Evolutionary conservation across 30 jellyfish, hydroid and myxozoan species (phyloP).

Genomic region (Clytia hemisphaerica): DNA sequence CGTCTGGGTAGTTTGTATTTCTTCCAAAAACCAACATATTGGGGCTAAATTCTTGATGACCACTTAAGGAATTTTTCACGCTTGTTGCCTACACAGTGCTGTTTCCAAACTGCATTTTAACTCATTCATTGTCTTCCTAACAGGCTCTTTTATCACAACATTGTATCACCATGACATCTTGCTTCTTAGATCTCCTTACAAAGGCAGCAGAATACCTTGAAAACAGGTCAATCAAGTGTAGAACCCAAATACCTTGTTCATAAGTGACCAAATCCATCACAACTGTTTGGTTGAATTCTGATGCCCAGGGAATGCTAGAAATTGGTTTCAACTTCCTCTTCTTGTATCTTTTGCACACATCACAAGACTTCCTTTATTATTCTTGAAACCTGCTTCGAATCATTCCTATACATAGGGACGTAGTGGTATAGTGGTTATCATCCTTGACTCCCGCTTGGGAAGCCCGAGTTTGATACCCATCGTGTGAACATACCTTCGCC

Average conservation of each 20-base stretch:
- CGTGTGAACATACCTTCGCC: too few species aligned
- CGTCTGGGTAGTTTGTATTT: slow-evolving; percentile 44
- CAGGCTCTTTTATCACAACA: slow-evolving; percentile 14
- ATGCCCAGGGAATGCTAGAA: slow-evolving; percentile 40
- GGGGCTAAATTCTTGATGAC: slow-evolving; percentile 31
- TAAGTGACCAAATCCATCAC: slow-evolving; percentile 19
- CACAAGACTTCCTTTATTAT: slow-evolving; percentile 17
- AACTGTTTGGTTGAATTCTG: slow-evolving; percentile 31
- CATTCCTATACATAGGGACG: too few species aligned
- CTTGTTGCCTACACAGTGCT: not conserved
- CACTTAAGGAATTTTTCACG: not conserved
- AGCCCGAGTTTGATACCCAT: too few species aligned
- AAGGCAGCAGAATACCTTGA: slow-evolving; percentile 23
- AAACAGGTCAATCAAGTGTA: slow-evolving; percentile 9
- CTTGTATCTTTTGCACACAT: slow-evolving; percentile 16
- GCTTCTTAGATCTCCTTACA: too few species aligned
- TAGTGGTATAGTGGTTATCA: too few species aligned
- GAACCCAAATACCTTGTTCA: slow-evolving; percentile 15
- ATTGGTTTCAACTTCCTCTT: slow-evolving; percentile 17
- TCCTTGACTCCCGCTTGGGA: too few species aligned
- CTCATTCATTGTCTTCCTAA: not conserved
- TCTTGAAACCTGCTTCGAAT: too few species aligned
- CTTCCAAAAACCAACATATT: slow-evolving; percentile 40
- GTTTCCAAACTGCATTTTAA: not conserved
- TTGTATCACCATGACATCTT: too few species aligned